phyloP scores from a whole-genome alignment of 2,113 vertebrate species.

The Cyprinodon brontotheroides region DNA sequence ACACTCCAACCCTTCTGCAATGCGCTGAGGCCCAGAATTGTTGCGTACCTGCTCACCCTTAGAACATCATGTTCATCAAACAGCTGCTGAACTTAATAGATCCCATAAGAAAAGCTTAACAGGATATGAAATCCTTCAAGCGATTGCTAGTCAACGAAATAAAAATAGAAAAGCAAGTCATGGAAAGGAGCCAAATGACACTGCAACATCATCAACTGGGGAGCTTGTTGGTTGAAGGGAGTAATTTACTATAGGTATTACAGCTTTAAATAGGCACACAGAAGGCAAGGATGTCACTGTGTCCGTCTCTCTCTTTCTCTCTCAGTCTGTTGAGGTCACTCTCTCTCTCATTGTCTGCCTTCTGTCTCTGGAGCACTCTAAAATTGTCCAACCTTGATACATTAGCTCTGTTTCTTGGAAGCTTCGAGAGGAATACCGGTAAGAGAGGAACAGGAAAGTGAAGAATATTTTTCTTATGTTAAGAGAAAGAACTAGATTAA shows the following conservation, averaged over 20 bases:
- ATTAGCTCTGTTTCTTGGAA: slow-evolving; percentile 40
- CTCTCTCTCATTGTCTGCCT: slow-evolving; percentile 24
- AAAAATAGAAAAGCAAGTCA: neutral
- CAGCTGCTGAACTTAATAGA: slow-evolving; percentile 14
- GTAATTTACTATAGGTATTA: slow-evolving; percentile 34
- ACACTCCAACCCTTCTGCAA: slow-evolving; percentile 73
- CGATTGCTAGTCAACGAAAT: neutral
- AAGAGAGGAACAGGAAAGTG: slow-evolving; percentile 13
- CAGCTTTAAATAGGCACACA: slow-evolving; percentile 50
- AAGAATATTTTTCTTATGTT: slow-evolving; percentile 20
- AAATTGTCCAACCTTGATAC: slow-evolving; percentile 55
- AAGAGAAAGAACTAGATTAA: neutral
- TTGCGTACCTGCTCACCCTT: slow-evolving; percentile 54
- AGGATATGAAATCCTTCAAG: slow-evolving; percentile 13
- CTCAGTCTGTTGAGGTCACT: slow-evolving; percentile 20
- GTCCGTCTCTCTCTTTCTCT: slow-evolving; percentile 25
- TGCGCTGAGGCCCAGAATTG: slow-evolving; percentile 60
- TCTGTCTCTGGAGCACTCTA: slow-evolving; percentile 57
- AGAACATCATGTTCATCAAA: slow-evolving; percentile 36
- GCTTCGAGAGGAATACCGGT: slow-evolving; percentile 34
- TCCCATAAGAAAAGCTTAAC: neutral
- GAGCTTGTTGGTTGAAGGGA: slow-evolving; percentile 10
- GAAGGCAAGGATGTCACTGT: slow-evolving; percentile 28
- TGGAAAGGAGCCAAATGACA: slow-evolving; percentile 46
- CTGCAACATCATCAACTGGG: slow-evolving; percentile 17